A percentile compares a stretch with the other conserved stretches of the same genome.
These are phyloP conservation scores for Trididemnum miniatum DNA, from an alignment of 23 tunicate species.

Conservation along the genomic window DNA sequence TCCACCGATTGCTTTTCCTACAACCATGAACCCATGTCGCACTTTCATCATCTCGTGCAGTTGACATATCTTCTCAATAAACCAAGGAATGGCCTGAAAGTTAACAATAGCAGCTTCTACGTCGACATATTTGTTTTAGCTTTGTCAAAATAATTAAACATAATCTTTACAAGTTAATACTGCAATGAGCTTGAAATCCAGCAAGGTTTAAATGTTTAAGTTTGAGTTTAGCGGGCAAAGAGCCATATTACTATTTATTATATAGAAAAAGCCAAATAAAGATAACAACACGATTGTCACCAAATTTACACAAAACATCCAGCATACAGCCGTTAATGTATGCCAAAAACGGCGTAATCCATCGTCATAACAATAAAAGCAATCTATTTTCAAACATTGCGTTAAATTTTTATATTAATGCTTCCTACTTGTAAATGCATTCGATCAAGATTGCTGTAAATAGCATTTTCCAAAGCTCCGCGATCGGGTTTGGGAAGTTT, in stretches of 20 bases:
- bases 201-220: no score
- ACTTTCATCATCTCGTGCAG: slow-evolving; percentile 99
- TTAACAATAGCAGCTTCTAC: neutral
- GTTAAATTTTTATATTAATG: neutral
- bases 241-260: no score
- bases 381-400: neutral
- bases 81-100: slow-evolving; percentile 82
- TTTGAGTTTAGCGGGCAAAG: no score
- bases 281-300: no score
- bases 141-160: no score
- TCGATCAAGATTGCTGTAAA: slow-evolving; percentile 45
- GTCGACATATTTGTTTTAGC: no score
- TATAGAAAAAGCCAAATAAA: no score
- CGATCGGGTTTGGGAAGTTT: slow-evolving; percentile 82
- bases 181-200: no score
- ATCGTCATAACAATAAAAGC: neutral
- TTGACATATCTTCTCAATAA: slow-evolving; percentile 80
- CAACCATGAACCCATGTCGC: slow-evolving; percentile 96
- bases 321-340: no score
- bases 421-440: slow-evolving; percentile 67
- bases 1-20: slow-evolving; percentile 96
- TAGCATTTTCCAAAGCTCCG: slow-evolving; percentile 82
- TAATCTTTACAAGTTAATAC: no score
- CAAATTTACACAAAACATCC: no score
- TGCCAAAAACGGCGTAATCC: no score